A percentile compares a stretch with the other conserved stretches of the same genome.
These are phyloP conservation scores for Ammodytes marinus DNA, from an alignment of 2,113 vertebrate species.

Conservation along the genomic window DNA sequence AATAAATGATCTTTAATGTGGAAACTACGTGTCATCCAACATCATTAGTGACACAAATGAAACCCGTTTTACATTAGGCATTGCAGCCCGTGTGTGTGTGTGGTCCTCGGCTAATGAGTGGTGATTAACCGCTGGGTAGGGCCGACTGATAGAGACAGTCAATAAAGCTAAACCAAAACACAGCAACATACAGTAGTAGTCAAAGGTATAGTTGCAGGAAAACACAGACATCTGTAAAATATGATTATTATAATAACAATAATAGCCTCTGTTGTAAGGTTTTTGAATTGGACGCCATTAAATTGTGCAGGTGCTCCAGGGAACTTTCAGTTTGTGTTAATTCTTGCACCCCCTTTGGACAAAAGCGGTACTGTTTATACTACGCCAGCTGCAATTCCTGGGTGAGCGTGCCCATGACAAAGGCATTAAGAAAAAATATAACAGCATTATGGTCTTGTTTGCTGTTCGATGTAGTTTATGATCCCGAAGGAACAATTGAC, in stretches of 20 bases:
- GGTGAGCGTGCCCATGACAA: no score
- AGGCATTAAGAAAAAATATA: no score
- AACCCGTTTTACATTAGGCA: background rate
- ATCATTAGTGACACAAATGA: conserved; percentile 10
- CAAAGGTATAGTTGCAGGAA: background rate
- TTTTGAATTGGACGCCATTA: background rate
- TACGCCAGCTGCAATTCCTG: no score
- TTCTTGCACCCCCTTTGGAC: no score
- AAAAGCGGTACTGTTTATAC: no score
- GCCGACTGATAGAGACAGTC: background rate
- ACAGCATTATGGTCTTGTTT: no score
- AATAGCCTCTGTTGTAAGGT: background rate
- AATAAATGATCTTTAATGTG: conserved; percentile 40
- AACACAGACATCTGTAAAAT: background rate
- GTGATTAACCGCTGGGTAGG: background rate
- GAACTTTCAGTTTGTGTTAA: background rate
- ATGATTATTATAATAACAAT: background rate
- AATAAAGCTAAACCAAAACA: background rate
- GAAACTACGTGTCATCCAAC: conserved; percentile 40
- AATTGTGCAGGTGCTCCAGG: background rate
- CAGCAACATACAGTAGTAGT: background rate
- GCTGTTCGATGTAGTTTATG: no score
- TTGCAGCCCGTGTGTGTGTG: background rate
- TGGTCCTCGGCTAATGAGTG: background rate
- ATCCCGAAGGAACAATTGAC: no score